These are phyloP conservation scores for Drosophila watanabei DNA, from an alignment of 1,140 invertebrate genomes.

Conservation along the genomic window DNA sequence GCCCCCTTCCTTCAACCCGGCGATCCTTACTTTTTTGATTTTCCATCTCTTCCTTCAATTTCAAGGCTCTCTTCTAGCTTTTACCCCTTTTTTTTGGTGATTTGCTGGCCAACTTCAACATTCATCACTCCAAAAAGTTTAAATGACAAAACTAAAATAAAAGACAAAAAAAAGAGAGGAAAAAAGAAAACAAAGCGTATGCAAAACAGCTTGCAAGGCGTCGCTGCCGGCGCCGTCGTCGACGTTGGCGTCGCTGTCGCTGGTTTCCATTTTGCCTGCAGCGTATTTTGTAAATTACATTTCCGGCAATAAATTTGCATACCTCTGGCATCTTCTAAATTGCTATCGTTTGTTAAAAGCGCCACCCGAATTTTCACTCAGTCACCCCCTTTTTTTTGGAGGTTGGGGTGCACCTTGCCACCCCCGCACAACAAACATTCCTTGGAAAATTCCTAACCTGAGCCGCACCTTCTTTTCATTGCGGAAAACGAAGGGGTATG, in stretches of 20 bases:
- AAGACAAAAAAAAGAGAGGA: slow-evolving; percentile 1
- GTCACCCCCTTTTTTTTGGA: slow-evolving; percentile 15
- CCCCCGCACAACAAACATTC: slow-evolving; percentile 21
- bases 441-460: slow-evolving; percentile 46
- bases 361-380: slow-evolving; percentile 55
- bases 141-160: slow-evolving; percentile 31
- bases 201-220: slow-evolving; percentile 44
- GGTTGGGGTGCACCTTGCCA: slow-evolving; percentile 47
- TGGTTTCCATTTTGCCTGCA: slow-evolving; percentile 64
- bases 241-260: slow-evolving; percentile 7
- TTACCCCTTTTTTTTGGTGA: not conserved
- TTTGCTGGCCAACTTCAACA: slow-evolving; percentile 44
- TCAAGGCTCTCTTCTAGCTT: slow-evolving; percentile 54
- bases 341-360: slow-evolving; percentile 84
- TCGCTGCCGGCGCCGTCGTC: slow-evolving; percentile 22
- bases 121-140: slow-evolving; percentile 41
- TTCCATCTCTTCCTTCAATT: slow-evolving; percentile 47
- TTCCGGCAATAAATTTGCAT: slow-evolving; percentile 86
- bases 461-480: slow-evolving; percentile 54
- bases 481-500: slow-evolving; percentile 5
- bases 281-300: slow-evolving; percentile 86
- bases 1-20: not conserved
- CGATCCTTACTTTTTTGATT: slow-evolving; percentile 51
- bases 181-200: slow-evolving; percentile 35
- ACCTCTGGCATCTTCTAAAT: slow-evolving; percentile 85